phyloP scores from a whole-genome alignment of 1,140 invertebrate species.

The Aphelinus certus region DNA sequence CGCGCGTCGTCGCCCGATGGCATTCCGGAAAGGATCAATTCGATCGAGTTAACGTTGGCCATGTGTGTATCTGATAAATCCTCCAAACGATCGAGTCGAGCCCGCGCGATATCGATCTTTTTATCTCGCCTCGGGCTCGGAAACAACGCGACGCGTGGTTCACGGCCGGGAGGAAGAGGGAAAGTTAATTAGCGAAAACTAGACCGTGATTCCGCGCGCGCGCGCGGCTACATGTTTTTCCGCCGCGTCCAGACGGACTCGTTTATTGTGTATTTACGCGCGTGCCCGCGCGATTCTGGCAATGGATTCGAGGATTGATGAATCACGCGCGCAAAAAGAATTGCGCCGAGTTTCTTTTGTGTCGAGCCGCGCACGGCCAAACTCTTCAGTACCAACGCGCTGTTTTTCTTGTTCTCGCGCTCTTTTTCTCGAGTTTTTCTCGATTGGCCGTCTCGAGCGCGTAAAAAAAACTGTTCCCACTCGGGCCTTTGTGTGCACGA shows the following conservation, averaged over 20 bases:
- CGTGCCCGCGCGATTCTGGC: too few relatives aligned
- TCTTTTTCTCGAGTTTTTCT: conserved; percentile 1
- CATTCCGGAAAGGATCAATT: background rate
- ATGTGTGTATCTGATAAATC: background rate
- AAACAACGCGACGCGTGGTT: background rate
- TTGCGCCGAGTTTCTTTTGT: conserved; percentile 12
- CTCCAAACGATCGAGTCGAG: background rate
- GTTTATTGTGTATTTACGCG: too few relatives aligned
- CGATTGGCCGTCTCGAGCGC: background rate
- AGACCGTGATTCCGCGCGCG: conserved; percentile 19
- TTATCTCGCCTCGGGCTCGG: background rate
- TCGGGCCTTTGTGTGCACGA: background rate
- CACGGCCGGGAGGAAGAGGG: background rate
- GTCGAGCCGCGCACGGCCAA: too few relatives aligned
- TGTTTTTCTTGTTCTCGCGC: background rate
- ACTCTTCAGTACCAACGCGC: background rate
- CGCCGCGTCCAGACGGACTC: too few relatives aligned
- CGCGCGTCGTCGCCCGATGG: background rate
- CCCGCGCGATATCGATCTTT: background rate
- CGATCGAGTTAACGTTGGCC: conserved; percentile 9
- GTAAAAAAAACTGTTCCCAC: background rate
- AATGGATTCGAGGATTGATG: conserved; percentile 19
- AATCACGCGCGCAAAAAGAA: conserved; percentile 33
- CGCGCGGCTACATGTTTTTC: background rate
- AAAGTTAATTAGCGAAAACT: conserved; percentile 31